Conservation (phyloP, 2,888 invertebrate species). For the Candidula unifasciata region DNA sequence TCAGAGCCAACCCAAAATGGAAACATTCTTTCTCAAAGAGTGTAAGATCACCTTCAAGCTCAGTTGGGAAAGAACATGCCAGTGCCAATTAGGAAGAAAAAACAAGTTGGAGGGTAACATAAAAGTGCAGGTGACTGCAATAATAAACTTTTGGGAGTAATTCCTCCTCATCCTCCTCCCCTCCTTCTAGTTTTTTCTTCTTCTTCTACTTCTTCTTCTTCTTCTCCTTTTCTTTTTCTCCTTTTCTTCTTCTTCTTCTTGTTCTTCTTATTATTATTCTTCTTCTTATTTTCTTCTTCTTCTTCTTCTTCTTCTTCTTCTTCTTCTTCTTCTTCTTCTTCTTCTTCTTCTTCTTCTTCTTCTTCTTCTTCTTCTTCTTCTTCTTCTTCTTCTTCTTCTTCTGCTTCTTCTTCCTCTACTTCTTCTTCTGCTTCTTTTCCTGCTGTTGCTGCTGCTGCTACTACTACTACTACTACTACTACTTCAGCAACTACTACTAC, state of each 20-base stretch:
- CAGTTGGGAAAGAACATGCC: no score
- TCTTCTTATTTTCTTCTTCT: constrained; percentile 11
- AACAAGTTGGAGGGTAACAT: no score
- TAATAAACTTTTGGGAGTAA: no score
- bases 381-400: constrained; percentile 15
- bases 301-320: constrained; percentile 11
- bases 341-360: constrained; percentile 13
- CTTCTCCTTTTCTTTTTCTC: background rate
- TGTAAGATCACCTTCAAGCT: no score
- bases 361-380: constrained; percentile 10
- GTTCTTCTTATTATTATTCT: background rate
- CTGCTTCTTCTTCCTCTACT: background rate
- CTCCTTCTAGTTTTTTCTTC: no score
- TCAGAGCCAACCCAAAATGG: no score
- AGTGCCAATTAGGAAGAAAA: no score
- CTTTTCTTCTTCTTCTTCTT: background rate
- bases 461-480: no score
- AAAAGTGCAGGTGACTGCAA: no score
- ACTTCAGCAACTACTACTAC: no score
- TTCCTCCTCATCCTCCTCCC: no score
- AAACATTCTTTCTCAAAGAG: no score
- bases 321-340: constrained; percentile 1
- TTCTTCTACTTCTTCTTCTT: background rate
- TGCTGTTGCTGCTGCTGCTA: background rate
- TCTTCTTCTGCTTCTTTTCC: background rate